These are phyloP conservation scores for Agriopis aurantiaria DNA, from an alignment of 2,888 invertebrate genomes.

Conservation along the genomic window DNA sequence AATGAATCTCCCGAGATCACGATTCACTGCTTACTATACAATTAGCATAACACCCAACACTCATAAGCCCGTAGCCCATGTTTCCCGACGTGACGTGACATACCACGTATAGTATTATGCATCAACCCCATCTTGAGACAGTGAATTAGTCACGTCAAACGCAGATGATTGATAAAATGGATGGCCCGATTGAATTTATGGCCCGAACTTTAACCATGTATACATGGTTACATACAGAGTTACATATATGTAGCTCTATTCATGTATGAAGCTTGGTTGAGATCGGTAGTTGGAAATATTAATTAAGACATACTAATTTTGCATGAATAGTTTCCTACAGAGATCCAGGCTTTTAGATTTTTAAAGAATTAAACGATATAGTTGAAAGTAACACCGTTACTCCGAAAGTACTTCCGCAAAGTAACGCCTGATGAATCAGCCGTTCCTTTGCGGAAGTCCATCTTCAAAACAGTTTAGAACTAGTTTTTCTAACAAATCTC, in stretches of 20 bases:
- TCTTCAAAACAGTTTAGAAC: too few relatives aligned
- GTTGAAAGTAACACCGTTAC: too few relatives aligned
- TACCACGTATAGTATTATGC: slow-evolving; percentile 35
- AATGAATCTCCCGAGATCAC: slow-evolving; percentile 6
- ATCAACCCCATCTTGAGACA: slow-evolving; percentile 39
- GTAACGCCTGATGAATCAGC: too few relatives aligned
- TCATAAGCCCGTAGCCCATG: slow-evolving; percentile 27
- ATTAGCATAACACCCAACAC: slow-evolving; percentile 19
- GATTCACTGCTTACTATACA: slow-evolving; percentile 7
- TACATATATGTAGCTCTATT: not conserved
- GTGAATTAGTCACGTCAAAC: slow-evolving; percentile 47
- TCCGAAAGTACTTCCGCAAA: too few relatives aligned
- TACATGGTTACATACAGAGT: too few relatives aligned
- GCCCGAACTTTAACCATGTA: slow-evolving; percentile 2
- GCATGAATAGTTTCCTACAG: too few relatives aligned
- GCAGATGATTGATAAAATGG: slow-evolving; percentile 47
- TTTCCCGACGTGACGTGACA: slow-evolving; percentile 22
- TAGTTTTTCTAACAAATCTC: too few relatives aligned
- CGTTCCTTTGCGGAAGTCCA: too few relatives aligned
- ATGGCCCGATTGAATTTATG: slow-evolving; percentile 35
- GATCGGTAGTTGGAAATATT: not conserved
- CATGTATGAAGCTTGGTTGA: not conserved
- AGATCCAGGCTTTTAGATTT: too few relatives aligned
- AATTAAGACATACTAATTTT: not conserved
- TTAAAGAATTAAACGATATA: too few relatives aligned